Percentiles rank a stretch among this genome's conserved stretches.
Conservation (phyloP, 2,113 vertebrate species). For the Microcebus tavaratra region DNA sequence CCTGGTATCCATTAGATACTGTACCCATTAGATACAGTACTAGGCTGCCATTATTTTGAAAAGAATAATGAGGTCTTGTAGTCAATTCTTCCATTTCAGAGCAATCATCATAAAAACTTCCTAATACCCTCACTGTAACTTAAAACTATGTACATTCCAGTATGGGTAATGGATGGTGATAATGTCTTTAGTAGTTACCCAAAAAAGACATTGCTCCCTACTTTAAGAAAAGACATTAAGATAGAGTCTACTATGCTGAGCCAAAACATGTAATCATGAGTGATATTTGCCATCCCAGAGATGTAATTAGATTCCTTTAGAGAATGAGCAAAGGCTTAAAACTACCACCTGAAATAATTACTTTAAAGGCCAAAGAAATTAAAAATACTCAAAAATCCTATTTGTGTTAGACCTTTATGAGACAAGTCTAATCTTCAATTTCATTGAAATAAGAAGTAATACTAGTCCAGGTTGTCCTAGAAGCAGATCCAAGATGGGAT, state of each 20-base stretch:
- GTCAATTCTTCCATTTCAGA: background rate
- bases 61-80: background rate
- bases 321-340: background rate
- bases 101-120: background rate
- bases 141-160: background rate
- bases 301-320: background rate
- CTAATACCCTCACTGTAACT: background rate
- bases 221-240: background rate
- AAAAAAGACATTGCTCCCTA: background rate
- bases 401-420: constrained; percentile 2
- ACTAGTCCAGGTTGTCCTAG: background rate
- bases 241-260: background rate
- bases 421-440: background rate
- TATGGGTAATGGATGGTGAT: background rate
- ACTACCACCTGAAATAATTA: constrained; percentile 46
- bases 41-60: background rate
- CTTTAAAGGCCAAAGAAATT: constrained; percentile 18
- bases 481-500: background rate
- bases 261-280: background rate
- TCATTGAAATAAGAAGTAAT: background rate
- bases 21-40: no score
- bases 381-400: background rate
- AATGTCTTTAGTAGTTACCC: constrained; percentile 6
- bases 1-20: no score
- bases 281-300: background rate